A percentile compares a stretch with the other conserved stretches of the same genome.
These are phyloP conservation scores for Alauda arvensis DNA, from an alignment of 2,797 vertebrate species.

Conservation along the genomic window DNA sequence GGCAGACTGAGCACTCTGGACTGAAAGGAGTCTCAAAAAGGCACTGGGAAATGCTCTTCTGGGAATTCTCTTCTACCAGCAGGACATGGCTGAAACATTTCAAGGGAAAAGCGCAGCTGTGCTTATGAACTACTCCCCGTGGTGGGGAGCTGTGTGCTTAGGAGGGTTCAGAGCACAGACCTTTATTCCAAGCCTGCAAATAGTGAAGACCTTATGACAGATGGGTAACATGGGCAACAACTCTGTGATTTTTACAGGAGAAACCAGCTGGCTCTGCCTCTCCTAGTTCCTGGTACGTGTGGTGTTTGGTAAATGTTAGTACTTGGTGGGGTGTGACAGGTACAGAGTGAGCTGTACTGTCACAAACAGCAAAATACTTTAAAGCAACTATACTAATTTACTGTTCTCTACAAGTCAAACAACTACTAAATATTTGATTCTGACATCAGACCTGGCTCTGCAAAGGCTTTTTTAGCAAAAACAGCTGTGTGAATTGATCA, in stretches of 20 bases:
- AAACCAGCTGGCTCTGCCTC: background rate
- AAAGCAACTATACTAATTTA: background rate
- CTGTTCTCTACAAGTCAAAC: background rate
- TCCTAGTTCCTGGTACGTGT: background rate
- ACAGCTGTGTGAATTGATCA: conserved; percentile 5
- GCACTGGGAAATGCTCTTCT: background rate
- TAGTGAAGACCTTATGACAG: background rate
- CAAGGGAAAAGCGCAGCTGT: background rate
- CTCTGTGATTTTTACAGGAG: background rate
- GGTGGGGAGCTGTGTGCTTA: background rate
- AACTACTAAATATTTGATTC: conserved; percentile 17
- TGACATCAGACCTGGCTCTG: background rate
- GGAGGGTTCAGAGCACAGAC: background rate
- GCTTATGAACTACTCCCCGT: rapidly evolving
- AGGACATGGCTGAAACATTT: background rate
- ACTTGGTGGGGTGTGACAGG: conserved; percentile 29
- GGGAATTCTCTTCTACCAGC: conserved; percentile 8
- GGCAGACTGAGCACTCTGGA: background rate
- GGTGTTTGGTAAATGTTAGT: conserved; percentile 19
- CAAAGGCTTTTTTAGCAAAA: background rate
- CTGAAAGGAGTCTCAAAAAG: background rate
- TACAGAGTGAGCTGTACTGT: background rate
- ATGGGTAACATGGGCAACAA: background rate
- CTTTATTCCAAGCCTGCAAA: background rate
- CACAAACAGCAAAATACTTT: background rate